Base-by-base conservation (phyloP, 1,140 invertebrate genomes). In the Pemphigus obesinymphae region DNA sequence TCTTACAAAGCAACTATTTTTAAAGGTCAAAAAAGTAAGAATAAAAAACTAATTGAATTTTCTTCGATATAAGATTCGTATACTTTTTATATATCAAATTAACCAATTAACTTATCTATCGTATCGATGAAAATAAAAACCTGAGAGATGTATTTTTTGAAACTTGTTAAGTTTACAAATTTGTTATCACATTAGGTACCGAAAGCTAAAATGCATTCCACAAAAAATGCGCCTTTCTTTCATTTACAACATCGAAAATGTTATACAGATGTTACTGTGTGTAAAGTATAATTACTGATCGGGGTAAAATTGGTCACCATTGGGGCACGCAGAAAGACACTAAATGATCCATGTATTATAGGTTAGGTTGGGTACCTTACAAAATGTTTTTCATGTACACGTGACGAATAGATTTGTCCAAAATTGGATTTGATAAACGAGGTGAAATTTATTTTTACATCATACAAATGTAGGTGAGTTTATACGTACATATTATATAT, bases 381-480 rank as follows among this genome's bases (percentile, higher is more conserved):
- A 45, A 29, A 26, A 70, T 23, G 23, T 45, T 17, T 45, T 50
- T n/a, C 17, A 4, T 11, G 10, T 0, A 26, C 70, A 73, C 7
- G 40, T 34, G 7, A 29, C 43, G 11, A 45, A 73, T 26, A 23
- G 68, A 73, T 48, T 50, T 50, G 70, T 73, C 43, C 45, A 17
- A 73, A 50, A 73, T 73, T 20, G 43, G 43, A 50, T 20, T 48
- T 73, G 70, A 73, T 50, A 50, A 73, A 73, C 45, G 70, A 73
- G 43, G 29, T 50, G 29, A 48, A 50, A 73, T 50, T 73, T 50
- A 26, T 50, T 73, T 73, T 50, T 17, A 48, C 37, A 40, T 8
- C 37, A 8, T 40, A 40, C 43, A 40, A 45, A 17, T 29, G 23
- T 48, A 48, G 10, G 37, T 40, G 13, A 4, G n/a, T 13, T 40